Base-by-base conservation (phyloP, 2,797 vertebrate species). In the Eremophila alpestris region DNA sequence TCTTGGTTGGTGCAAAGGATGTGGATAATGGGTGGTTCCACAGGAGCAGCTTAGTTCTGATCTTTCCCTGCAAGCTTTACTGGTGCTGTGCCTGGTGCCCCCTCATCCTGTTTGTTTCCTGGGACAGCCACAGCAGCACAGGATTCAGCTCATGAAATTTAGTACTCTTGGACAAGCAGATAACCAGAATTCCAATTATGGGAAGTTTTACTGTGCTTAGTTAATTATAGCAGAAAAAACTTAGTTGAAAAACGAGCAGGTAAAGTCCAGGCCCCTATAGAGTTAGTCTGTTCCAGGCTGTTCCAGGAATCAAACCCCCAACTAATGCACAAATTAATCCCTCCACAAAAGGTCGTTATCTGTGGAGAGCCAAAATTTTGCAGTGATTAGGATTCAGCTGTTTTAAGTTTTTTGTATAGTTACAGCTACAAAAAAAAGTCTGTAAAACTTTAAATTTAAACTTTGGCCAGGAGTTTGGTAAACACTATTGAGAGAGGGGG, bases 291-390 rank as follows among this genome's bases (percentile, higher is more conserved):
- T 68, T 41, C 24, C 21, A 34, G 45, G 11, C 43, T 24, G 10
- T 48, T 49, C 34, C 59, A 43, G 16, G 26, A 59, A 29, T 34
- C 11, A 29, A 41, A 46, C 15, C 9, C 2, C 22, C 38, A 70
- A 62, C 17, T 9, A 17, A 13, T 0, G 0, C 5, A 32, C 49
- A 46, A 73, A 73, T 6, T 48, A n/a, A 71, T 51, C 7, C 6
- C 24, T 77, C 13, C 4, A 6, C 7, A 41, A 63, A 52, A 48
- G 18, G 2, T 36, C 5, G 1, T 18, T 36, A 36, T 23, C 12
- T 17, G 17, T 13, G 20, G 22, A 48, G 3, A 5, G 3, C 8
- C 11, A 14, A 64, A 40, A 29, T 34, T 76, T 20, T 29, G 8
- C 12, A 26, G 30, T 10, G 11, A 12, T 68, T 60, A 46, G 46